A percentile compares a stretch with the other conserved stretches of the same genome.
Evolutionary conservation across 2,888 invertebrate genomes (phyloP).

Genomic region (Rhabditoides inermis): DNA sequence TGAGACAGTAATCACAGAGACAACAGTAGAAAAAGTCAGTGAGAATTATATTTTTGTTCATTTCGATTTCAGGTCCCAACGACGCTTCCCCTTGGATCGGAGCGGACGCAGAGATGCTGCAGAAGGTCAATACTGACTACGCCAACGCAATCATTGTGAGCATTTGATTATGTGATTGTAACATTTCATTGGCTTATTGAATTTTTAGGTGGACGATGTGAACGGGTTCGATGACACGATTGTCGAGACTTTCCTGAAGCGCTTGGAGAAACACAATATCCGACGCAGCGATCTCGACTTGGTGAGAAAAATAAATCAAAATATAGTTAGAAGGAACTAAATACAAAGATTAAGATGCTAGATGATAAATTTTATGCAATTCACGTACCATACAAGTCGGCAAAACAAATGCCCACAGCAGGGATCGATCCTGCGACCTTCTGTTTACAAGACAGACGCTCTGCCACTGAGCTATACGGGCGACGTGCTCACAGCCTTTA

Average conservation of each 20-base stretch:
- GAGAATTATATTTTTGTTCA: no score
- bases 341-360: no score
- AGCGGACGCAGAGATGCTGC: constrained; percentile 38
- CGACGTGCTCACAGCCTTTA: no score
- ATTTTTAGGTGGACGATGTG: constrained; percentile 42
- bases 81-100: constrained; percentile 49
- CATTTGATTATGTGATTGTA: background rate
- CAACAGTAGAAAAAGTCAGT: constrained; percentile 1
- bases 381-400: no score
- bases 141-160: constrained; percentile 45
- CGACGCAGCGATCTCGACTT: constrained; percentile 39
- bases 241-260: constrained; percentile 37
- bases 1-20: background rate
- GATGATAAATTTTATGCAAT: no score
- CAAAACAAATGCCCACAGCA: no score
- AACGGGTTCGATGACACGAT: constrained; percentile 49
- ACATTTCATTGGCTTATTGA: background rate
- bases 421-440: no score
- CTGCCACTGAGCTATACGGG: no score
- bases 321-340: no score
- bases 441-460: no score
- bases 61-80: no score
- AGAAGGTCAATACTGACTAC: constrained; percentile 45
- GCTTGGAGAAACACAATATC: constrained; percentile 42
- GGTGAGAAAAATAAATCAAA: no score